Evolutionary conservation across 1,140 invertebrate genomes (phyloP).

Genomic region (Cherax quadricarinatus): DNA sequence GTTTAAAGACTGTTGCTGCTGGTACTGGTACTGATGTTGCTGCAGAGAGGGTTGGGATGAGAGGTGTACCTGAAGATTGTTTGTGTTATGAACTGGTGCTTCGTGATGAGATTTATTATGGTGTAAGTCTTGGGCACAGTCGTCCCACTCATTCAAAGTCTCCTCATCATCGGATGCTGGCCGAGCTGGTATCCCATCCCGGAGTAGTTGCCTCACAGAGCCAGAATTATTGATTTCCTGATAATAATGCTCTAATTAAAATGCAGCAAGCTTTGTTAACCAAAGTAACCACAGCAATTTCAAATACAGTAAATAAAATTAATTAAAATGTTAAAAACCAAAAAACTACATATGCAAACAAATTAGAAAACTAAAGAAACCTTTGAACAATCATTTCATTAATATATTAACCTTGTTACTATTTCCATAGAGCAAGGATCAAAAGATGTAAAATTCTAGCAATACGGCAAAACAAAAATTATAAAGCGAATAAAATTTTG

Average conservation of each 20-base stretch:
- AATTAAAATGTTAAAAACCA: not conserved
- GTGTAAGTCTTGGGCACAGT: not conserved
- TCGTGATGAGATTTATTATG: not conserved
- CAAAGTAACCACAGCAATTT: not conserved
- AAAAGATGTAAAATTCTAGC: too few species aligned
- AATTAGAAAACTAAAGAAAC: not conserved
- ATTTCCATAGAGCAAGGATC: too few species aligned
- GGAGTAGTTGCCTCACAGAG: not conserved
- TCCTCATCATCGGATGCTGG: not conserved
- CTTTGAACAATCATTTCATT: not conserved
- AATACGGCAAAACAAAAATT: too few species aligned
- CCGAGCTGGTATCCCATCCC: not conserved
- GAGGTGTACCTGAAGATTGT: not conserved
- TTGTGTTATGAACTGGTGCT: not conserved
- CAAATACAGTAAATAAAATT: not conserved
- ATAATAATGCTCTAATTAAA: not conserved
- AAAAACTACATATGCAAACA: not conserved
- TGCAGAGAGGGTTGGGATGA: not conserved
- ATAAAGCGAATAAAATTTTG: too few species aligned
- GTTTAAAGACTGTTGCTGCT: not conserved
- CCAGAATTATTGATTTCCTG: conserved; percentile 5
- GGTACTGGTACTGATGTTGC: not conserved
- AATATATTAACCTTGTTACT: not conserved
- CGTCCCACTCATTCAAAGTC: not conserved
- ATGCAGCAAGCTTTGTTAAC: not conserved